Percentiles rank a stretch among this genome's conserved stretches.
phyloP scores from a whole-genome alignment of 53 echinoderm and acorn worm genomes.

The Arbacia lixula region DNA sequence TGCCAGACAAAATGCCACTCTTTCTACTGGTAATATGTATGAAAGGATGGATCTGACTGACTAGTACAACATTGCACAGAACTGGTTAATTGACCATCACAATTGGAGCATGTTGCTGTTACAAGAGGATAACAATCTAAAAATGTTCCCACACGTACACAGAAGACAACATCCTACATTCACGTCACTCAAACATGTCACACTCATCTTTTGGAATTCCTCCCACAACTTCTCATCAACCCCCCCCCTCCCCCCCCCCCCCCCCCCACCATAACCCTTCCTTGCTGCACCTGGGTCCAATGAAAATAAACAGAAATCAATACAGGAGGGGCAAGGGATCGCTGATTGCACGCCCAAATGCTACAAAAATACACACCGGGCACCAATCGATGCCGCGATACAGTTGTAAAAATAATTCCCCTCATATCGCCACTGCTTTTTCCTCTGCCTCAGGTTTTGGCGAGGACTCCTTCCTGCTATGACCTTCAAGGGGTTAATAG shows the following conservation, averaged over 20 bases:
- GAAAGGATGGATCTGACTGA: too few species aligned
- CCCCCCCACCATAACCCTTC: neutral
- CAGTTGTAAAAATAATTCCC: conserved; percentile 54
- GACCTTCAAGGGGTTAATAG: conserved; percentile 36
- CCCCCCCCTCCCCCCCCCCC: neutral
- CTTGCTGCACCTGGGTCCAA: conserved; percentile 28
- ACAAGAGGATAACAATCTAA: too few species aligned
- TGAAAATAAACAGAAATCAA: conserved; percentile 58
- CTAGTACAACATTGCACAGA: too few species aligned
- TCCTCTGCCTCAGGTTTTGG: neutral
- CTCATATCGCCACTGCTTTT: conserved; percentile 38
- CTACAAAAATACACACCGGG: conserved; percentile 54
- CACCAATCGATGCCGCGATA: conserved; percentile 56
- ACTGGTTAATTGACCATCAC: too few species aligned
- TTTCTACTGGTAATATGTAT: too few species aligned
- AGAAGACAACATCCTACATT: too few species aligned
- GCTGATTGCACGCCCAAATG: conserved; percentile 36
- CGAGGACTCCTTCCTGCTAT: conserved; percentile 4
- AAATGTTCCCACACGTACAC: too few species aligned
- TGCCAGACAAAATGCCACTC: too few species aligned
- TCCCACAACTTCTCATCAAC: neutral
- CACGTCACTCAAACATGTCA: too few species aligned
- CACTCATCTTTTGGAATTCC: neutral
- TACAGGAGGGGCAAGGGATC: conserved; percentile 34
- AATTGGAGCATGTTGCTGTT: too few species aligned